Percentiles rank a stretch among this genome's conserved stretches.
Evolutionary conservation across 2,888 invertebrate genomes (phyloP).

Genomic region (Charanyca ferruginea): DNA sequence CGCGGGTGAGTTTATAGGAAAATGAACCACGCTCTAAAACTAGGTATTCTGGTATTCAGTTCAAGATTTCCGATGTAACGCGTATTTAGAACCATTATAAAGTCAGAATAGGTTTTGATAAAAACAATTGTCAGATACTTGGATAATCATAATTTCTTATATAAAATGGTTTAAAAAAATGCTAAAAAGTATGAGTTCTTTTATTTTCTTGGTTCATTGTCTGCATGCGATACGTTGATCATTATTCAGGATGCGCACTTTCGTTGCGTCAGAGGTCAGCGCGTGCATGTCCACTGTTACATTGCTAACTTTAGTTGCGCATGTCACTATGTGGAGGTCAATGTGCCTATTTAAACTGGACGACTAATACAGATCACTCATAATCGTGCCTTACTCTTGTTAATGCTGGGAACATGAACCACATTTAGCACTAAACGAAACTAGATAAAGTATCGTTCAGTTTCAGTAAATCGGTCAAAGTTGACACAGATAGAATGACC

Average conservation of each 20-base stretch:
- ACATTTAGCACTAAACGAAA: too few species aligned
- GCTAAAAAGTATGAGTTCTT: not conserved
- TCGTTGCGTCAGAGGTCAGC: constrained; percentile 88
- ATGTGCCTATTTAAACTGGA: constrained; percentile 82
- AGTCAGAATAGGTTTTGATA: not conserved
- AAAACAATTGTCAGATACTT: too few species aligned
- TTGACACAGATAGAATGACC: too few species aligned
- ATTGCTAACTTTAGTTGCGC: constrained; percentile 73
- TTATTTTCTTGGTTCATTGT: constrained; percentile 62
- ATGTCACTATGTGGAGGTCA: constrained; percentile 82
- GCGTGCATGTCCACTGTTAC: constrained; percentile 80
- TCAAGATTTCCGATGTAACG: not conserved
- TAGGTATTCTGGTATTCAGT: too few species aligned
- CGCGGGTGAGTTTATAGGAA: constrained; percentile 62
- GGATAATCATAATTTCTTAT: not conserved
- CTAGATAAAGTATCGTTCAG: too few species aligned
- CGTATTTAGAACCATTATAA: too few species aligned
- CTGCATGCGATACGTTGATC: constrained; percentile 66
- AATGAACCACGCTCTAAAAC: constrained; percentile 65
- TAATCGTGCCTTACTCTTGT: constrained; percentile 11
- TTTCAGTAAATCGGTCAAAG: too few species aligned
- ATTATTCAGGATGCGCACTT: constrained; percentile 77
- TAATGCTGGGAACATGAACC: not conserved
- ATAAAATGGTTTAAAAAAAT: not conserved
- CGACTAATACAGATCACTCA: constrained; percentile 55